Evolutionary conservation across 2,797 vertebrate species (phyloP), one percentile per base, ranked within the genome.

Genomic region (Sternotherus odoratus): DNA sequence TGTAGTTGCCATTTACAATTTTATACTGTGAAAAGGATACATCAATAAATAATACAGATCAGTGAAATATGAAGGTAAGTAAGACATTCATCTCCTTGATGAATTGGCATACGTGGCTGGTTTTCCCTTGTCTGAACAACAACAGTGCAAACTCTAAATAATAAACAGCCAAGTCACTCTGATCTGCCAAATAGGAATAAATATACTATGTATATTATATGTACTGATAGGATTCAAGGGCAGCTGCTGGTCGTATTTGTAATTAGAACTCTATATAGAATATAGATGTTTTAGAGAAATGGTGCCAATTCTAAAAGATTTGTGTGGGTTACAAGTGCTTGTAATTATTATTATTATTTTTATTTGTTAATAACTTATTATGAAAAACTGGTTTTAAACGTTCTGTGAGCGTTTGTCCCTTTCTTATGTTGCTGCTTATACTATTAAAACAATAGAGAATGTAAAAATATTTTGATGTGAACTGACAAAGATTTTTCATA

Each of bases 401-500:
- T 98, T 97, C 97, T 98, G 98, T 98, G 98, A 96, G 96, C 8
- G 53, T 98, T 97, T 97, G 94, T 97, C 97, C 92, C 97, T 93
- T 97, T 97, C 97, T 98, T 97, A 96, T 96, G 98, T 98, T 98
- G 97, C 98, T 98, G 98, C 98, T 98, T 98, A 97, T 98, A 98
- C 97, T 98, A 98, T 97, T 98, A 98, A 98, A 98, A 98, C 95
- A 97, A 96, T 98, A 98, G 98, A 99, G 98, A 99, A 99, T 99
- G 99, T 99, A 99, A 98, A 98, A 98, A 98, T 98, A 98, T 98
- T 98, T 98, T 98, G 97, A 97, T 98, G 98, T 99, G 98, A 98
- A 98, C 94, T 98, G 97, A 97, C 98, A 98, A 98, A 98, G 96
- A 98, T 98, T 99, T 99, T 98, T 98, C 98, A 98, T 98, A 98